Percentiles rank a stretch among this genome's conserved stretches.
Evolutionary conservation across 2,113 vertebrate genomes (phyloP).

Genomic region (Ceratotherium simum): DNA sequence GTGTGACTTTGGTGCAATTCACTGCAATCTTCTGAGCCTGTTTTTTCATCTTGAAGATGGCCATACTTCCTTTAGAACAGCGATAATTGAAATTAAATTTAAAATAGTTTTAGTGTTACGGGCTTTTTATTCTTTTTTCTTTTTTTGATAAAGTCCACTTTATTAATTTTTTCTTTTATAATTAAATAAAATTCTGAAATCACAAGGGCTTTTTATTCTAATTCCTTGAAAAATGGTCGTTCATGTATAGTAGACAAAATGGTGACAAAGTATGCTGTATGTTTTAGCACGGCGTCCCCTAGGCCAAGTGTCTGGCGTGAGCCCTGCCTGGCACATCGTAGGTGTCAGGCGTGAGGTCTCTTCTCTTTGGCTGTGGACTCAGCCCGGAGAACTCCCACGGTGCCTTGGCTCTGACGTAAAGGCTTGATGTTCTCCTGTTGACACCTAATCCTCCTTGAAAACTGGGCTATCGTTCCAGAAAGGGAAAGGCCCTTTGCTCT

Average conservation of each 20-base stretch:
- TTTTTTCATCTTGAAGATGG: not conserved
- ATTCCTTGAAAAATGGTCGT: not conserved
- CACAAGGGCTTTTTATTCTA: not conserved
- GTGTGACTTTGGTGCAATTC: not conserved
- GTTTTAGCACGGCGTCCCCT: rapidly evolving
- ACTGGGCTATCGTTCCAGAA: conserved; percentile 37
- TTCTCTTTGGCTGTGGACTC: not conserved
- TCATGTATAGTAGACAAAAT: rapidly evolving
- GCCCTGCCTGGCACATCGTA: rapidly evolving
- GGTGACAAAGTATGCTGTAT: rapidly evolving
- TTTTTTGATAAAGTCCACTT: too few species aligned
- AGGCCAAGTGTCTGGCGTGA: rapidly evolving
- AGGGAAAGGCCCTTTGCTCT: conserved; percentile 60
- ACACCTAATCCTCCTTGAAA: conserved; percentile 11
- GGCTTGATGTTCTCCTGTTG: not conserved
- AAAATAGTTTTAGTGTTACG: not conserved
- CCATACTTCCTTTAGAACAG: not conserved
- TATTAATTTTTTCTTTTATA: too few species aligned
- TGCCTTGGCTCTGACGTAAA: not conserved
- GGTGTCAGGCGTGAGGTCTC: not conserved
- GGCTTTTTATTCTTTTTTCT: not conserved
- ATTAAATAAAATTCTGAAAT: too few species aligned
- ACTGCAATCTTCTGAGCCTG: not conserved
- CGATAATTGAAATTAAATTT: not conserved
- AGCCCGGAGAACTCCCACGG: not conserved